Evolutionary conservation across 2,888 invertebrate species (phyloP), one percentile per base, ranked within the genome.

Genomic region (Oscheius onirici): DNA sequence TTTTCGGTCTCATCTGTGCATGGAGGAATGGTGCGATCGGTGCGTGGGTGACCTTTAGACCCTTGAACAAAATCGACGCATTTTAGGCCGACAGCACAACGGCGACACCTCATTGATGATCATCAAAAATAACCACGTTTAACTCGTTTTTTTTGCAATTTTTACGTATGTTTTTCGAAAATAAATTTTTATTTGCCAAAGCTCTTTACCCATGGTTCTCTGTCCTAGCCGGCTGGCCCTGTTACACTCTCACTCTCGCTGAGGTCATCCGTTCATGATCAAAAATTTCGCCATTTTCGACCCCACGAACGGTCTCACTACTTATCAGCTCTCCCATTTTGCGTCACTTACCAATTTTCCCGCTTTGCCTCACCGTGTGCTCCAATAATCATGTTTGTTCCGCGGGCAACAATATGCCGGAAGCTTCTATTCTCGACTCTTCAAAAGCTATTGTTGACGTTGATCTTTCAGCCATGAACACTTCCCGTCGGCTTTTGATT

Each of bases 1-100:
- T 66, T 24, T 34, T 22, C 24, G 66, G 66, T 20, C 54, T 66
- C 10, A 20, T 66, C 11, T 66, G 66, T 34, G 66, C 66, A 13
- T 66, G 66, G 66, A 66, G 52, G 28, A 66, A 66, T 52, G 66
- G 66, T 28, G 51, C 66, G 15, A 26, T 66, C n/a, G 66, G 66
- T 66, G n/a, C 10, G 24, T 15, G 22, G 49, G 6, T n/a, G 11
- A 46, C 13, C 15, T 24, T 24, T 24, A 49, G 10, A 49, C 8
- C 34, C 34, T 6, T 34, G 34, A 49, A 17, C 10, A 17, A 49
- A 60, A 11, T 60, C n/a, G 26, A 55, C 26, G n/a, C n/a, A n/a
- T 51, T 51, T 24, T 55, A 63, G 63, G 63, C 6, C 63, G 63
- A n/a, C 46, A 46, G n/a, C 46, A 44, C 15, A 63, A 46, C 26